Evolutionary conservation across 2,797 vertebrate genomes (phyloP), one percentile per base, ranked within the genome.

Genomic region (Sparus aurata): DNA sequence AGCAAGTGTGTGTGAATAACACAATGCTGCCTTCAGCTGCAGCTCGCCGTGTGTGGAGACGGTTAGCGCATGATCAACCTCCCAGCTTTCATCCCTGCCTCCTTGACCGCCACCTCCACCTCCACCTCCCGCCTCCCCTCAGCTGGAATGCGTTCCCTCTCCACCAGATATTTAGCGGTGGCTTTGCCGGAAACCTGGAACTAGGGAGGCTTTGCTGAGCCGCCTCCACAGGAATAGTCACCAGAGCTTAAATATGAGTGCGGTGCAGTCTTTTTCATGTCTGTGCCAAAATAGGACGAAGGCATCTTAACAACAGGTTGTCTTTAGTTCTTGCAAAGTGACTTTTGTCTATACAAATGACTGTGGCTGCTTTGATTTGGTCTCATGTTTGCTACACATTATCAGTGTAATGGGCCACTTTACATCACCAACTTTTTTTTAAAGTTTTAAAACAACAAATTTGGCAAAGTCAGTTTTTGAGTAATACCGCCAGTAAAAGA

Each of bases 121-220:
- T 83, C 79, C 69, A 86, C 84, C 80, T 50, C 54, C 73, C 50
- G 60, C 76, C 80, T 80, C 53, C 55, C 69, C 30, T 63, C 73
- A 25, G 74, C 60, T 63, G 70, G 85, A 91, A 88, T 87, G 86
- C 10, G 34, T 53, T 85, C 73, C 62, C 74, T 82, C 71, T 59
- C 80, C 70, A 70, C 85, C 75, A 82, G 63, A 77, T 86, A 85
- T 79, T 87, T 75, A 81, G 77, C 30, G 74, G 74, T 74, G 75
- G 70, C 55, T 91, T 87, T 59, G n/a, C 62, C 34, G 52, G 75
- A 77, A 79, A 79, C 75, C 74, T 66, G 38, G 69, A 61, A 86
- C 60, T 18, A 67, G 46, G 66, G 66, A 76, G 67, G 64, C 49
- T 76, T 75, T 75, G 59, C 81, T 69, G 69, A 53, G 71, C 63